Evolutionary conservation across 2,113 vertebrate genomes (phyloP), one percentile per base, ranked within the genome.

Genomic region (Dendrocopos noguchii): DNA sequence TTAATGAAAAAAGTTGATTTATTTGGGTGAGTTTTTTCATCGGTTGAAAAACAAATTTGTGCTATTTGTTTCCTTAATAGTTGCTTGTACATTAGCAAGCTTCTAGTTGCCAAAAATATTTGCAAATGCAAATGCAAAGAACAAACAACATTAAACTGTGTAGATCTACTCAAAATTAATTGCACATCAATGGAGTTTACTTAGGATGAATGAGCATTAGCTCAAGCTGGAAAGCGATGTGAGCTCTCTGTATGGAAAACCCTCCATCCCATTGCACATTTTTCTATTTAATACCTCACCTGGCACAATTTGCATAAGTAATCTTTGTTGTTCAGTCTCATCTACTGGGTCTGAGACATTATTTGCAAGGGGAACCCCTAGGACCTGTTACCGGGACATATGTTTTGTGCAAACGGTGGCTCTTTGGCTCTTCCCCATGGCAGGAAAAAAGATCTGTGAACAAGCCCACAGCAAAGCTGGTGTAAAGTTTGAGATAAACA

Each of bases 401-500:
- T 50, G 64, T 21, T 95, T 44, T 3, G 0, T 82, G 56, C 77
- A 95, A 95, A 91, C 29, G 33, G 63, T 90, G 67, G 29, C 47
- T 94, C 64, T 88, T 80, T 57, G 33, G 56, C 64, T 74, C 33
- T 7, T 90, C 60, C 82, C 33, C 22, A 46, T 65, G 72, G 71
- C 78, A 86, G 72, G 52, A 94, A 67, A 95, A 68, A 89, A 95
- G 84, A 87, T 82, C 67, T 97, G 92, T 93, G 88, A 97, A 97
- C 73, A 96, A 93, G 90, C 95, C 95, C 44, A 72, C 86, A 91
- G 97, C 96, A 96, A 97, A 96, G 75, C 90, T 97, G 94, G 91
- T 97, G 90, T 97, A 98, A 98, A 97, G 91, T 96, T 98, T 97
- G 94, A 97, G 96, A 97, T 97, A 97, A 98, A 97, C 96, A 97